Percentiles rank a stretch among this genome's conserved stretches.
phyloP scores from a whole-genome alignment of 2,888 invertebrate genomes.

The Nephrotoma appendiculata region DNA sequence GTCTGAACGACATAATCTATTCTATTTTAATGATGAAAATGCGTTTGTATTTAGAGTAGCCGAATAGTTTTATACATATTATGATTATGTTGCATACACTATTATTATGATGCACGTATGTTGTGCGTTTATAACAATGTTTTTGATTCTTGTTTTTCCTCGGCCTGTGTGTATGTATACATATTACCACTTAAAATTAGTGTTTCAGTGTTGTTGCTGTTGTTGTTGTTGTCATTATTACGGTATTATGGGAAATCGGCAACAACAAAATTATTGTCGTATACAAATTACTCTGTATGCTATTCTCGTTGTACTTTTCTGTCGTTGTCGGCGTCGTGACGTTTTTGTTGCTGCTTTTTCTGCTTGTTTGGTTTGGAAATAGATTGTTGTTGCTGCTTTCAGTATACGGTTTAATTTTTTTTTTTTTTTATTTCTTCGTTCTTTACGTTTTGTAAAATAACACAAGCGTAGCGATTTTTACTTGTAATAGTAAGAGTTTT shows the following conservation, averaged over 20 bases:
- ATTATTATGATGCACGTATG: not conserved
- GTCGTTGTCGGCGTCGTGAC: not conserved
- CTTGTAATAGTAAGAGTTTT: conserved; percentile 1
- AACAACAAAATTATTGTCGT: not conserved
- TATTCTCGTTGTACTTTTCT: not conserved
- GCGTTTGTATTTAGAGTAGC: not conserved
- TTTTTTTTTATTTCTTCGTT: not conserved
- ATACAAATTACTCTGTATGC: not conserved
- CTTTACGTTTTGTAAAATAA: conserved; percentile 2
- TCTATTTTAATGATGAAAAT: not conserved
- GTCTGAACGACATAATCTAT: not conserved
- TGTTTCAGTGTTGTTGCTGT: not conserved
- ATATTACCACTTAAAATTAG: not conserved
- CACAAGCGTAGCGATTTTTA: conserved; percentile 4
- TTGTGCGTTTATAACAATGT: not conserved
- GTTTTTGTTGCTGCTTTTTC: not conserved
- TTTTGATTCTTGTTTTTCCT: not conserved
- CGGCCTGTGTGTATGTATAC: not conserved
- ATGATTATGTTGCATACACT: not conserved
- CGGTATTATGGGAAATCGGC: not conserved
- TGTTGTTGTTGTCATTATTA: not conserved
- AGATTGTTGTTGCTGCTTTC: not conserved
- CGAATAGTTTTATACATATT: not conserved
- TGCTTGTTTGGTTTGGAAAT: not conserved
- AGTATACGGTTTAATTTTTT: not conserved